phyloP scores from a whole-genome alignment of 1,140 invertebrate species.

The Oncopeltus fasciatus region DNA sequence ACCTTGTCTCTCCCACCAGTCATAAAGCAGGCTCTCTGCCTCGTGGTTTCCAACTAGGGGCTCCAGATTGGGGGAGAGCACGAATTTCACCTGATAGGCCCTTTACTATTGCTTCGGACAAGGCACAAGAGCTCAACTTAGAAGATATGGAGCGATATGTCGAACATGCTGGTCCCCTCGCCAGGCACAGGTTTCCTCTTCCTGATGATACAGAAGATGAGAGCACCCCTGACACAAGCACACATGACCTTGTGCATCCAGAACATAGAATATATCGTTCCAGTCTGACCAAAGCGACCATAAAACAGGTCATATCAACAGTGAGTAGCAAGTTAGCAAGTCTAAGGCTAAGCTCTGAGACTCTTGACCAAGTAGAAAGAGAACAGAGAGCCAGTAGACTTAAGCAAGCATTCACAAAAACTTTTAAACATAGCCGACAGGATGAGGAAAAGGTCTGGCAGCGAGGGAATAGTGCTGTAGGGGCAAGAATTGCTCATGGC shows the following conservation, averaged over 20 bases:
- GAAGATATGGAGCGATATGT: constrained; percentile 41
- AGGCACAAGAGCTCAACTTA: constrained; percentile 37
- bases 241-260: constrained; percentile 44
- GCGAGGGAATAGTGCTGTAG: constrained; percentile 65
- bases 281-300: constrained; percentile 30
- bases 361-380: constrained; percentile 31
- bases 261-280: constrained; percentile 55
- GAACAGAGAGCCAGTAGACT: constrained; percentile 28
- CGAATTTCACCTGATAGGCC: constrained; percentile 39
- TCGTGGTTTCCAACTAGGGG: constrained; percentile 50
- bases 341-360: constrained; percentile 32
- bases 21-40: constrained; percentile 63
- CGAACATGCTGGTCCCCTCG: constrained; percentile 31
- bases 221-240: constrained; percentile 34
- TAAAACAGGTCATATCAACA: constrained; percentile 32
- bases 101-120: constrained; percentile 56
- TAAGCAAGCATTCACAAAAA: constrained; percentile 25
- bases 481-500: constrained; percentile 64
- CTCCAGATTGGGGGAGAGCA: constrained; percentile 31
- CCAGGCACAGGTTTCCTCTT: constrained; percentile 27
- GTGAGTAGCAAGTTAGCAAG: constrained; percentile 29
- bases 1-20: constrained; percentile 31
- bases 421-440: constrained; percentile 24
- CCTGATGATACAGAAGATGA: constrained; percentile 34
- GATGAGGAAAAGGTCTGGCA: constrained; percentile 39